Evolutionary conservation across 2,113 vertebrate species (phyloP).

Genomic region (Stigmatopora nigra): DNA sequence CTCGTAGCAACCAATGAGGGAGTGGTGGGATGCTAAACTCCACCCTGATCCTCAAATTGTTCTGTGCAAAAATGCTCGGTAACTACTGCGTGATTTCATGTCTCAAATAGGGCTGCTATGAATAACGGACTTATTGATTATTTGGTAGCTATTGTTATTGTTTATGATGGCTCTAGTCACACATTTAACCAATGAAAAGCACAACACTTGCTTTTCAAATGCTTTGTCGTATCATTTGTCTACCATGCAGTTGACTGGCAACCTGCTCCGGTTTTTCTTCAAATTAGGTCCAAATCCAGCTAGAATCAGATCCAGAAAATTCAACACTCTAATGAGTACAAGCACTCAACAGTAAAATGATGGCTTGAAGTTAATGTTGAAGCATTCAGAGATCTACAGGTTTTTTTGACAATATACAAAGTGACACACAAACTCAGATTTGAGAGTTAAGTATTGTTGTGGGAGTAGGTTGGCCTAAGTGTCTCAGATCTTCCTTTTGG

Average conservation of each 20-base stretch:
- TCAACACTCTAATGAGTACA: neutral
- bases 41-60: too few relatives aligned
- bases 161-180: too few relatives aligned
- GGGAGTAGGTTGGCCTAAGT: slow-evolving; percentile 35
- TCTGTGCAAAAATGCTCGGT: too few relatives aligned
- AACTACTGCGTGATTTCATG: too few relatives aligned
- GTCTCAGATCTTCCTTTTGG: slow-evolving; percentile 36
- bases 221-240: neutral
- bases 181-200: too few relatives aligned
- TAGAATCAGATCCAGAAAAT: neutral
- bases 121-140: too few relatives aligned
- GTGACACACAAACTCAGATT: slow-evolving; percentile 6
- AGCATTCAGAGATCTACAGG: slow-evolving; percentile 1
- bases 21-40: too few relatives aligned
- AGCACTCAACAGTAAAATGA: neutral
- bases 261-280: neutral
- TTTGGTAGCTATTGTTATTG: too few relatives aligned
- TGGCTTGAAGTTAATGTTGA: neutral
- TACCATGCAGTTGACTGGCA: neutral
- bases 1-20: too few relatives aligned
- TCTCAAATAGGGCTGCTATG: too few relatives aligned
- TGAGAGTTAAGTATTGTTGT: slow-evolving; percentile 35
- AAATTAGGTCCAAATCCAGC: neutral
- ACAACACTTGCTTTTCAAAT: too few relatives aligned
- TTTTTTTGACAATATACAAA: slow-evolving; percentile 30